Base-by-base conservation (phyloP, 2,113 vertebrate species). In the Bujurquina vittata region DNA sequence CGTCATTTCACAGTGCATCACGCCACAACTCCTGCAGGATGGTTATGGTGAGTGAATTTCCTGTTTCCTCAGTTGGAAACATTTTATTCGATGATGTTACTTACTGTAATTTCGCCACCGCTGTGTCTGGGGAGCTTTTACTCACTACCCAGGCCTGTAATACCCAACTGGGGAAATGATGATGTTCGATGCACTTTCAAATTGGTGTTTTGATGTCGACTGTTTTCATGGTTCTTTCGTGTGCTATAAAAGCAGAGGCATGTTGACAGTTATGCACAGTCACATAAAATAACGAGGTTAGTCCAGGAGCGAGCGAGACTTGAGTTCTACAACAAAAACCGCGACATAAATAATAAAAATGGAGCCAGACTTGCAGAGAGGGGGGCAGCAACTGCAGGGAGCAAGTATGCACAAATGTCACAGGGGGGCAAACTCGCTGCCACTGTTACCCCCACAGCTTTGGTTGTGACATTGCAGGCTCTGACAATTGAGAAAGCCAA, bases 1-100 rank as follows among this genome's bases (percentile, higher is more conserved):
- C 91, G 2, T 88, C 94, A 0, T 85, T 94, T 59, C 90, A 69
- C 26, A 80, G 74, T 4, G 75, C 75, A 29, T 65, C 91, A 14
- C 90, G 84, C 35, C 93, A 89, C 9, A 92, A 85, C 80, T 90
- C 94, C 85, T 95, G 91, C 91, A 95, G 92, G 90, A 93, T 90
- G 86, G 94, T 93, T 79, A 91, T 88, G 95, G 95, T 96, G 87
- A 95, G 94, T 82, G 73, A 76, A 7, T 72, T 57, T 74, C 59
- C 58, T 57, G 49, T 57, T 85, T 40, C 59, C 58, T 79, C 69
- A 20, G 7, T 80, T 80, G 75, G 82, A 92, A 84, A 86, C 79
- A 18, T 86, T 86, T 85, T 58, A 79, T 90, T 81, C 76, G 29
- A 80, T 79, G 74, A 80, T 80, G 85, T 85, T 80, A 52, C 79